Evolutionary conservation across 2,888 invertebrate species (phyloP), one percentile per base, ranked within the genome.

Genomic region (Bombylius discolor): DNA sequence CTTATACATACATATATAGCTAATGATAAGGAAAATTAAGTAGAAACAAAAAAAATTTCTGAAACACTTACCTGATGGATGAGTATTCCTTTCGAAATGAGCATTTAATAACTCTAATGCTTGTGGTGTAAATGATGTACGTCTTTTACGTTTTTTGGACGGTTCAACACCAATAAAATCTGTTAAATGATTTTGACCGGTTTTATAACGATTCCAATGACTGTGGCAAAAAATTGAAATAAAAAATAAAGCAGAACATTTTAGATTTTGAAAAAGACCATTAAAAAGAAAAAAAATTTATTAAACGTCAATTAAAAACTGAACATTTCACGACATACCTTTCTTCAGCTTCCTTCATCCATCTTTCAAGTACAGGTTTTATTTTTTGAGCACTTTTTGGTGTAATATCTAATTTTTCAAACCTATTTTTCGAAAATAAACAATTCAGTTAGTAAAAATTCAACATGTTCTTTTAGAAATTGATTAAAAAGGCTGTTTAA

Each of bases 311-410:
- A 36, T 51, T 54, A 61, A 61, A 61, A 65, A 63, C 62, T 61
- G 64, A 65, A 68, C 68, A 70, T 23, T 23, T 23, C 3, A 23
- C 23, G 5, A 5, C 45, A 11, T 75, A 95, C 87, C 95, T 90
- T 80, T 95, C 94, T 80, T 97, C 96, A 55, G 96, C 96, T 77
- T 97, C 96, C 76, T 89, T 89, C 95, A 97, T 96, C 97, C 97
- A 97, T 77, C 90, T 84, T 77, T 97, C 97, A 72, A 97, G 82
- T 67, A 97, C 97, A 65, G 97, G 97, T 77, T 96, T 96, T 74
- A 97, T 97, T 83, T 97, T 97, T 81, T 95, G 94, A 70, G 97
- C 97, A 81, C 96, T 96, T 81, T 97, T 96, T 73, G 97, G 97
- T 70, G 97, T 97, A 70, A 97, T 97, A 80, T 97, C 97, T 79